phyloP scores from a whole-genome alignment of 2,113 vertebrate species.

The Cervus canadensis region DNA sequence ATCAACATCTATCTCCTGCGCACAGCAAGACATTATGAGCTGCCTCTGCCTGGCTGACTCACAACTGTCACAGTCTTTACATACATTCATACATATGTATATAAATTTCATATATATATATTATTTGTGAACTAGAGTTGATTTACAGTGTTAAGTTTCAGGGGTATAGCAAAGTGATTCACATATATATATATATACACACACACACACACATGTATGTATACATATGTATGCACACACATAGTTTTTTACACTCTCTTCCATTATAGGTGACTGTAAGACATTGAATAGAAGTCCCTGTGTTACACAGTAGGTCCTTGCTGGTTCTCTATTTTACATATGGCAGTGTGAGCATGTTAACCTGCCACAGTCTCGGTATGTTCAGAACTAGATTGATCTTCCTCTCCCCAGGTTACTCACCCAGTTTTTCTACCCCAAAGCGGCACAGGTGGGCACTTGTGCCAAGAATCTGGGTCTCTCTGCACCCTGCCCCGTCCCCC shows the following conservation, averaged over 20 bases:
- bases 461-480: background rate
- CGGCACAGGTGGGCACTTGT: rapidly evolving
- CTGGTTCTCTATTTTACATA: no score
- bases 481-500: rapidly evolving
- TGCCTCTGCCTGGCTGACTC: no score
- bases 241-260: background rate
- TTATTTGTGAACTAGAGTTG: background rate
- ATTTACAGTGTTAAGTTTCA: background rate
- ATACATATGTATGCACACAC: background rate
- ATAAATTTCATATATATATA: background rate
- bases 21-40: background rate
- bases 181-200: rapidly evolving
- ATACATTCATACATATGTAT: background rate
- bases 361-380: no score
- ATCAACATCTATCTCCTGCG: rapidly evolving
- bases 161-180: background rate
- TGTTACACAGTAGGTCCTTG: background rate
- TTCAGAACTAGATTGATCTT: background rate
- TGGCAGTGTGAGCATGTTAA: background rate
- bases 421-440: background rate
- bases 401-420: background rate
- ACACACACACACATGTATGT: no score
- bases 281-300: background rate
- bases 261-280: background rate
- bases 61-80: background rate